Evolutionary conservation across 2,113 vertebrate genomes (phyloP).

Genomic region (Boulengerochromis microlepis): DNA sequence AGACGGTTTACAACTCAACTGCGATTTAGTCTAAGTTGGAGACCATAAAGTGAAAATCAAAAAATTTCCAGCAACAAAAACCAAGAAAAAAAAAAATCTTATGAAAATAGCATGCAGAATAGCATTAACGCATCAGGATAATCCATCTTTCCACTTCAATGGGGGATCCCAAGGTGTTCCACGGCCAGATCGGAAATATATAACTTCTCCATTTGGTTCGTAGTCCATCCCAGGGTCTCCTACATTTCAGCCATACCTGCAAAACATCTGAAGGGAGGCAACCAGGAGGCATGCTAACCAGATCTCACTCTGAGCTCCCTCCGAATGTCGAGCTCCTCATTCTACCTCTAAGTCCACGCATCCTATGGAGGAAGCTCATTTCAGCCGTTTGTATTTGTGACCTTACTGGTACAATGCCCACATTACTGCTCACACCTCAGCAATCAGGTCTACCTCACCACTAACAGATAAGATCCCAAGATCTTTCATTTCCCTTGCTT

Average conservation of each 20-base stretch:
- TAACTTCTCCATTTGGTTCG: accelerated
- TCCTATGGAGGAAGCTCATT: neutral
- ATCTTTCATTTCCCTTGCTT: neutral
- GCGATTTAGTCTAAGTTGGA: neutral
- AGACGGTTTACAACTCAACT: neutral
- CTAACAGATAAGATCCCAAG: neutral
- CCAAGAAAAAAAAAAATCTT: neutral
- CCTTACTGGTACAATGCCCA: neutral
- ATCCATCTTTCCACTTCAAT: neutral
- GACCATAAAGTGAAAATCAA: neutral
- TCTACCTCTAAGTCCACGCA: accelerated
- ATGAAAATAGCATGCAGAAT: neutral
- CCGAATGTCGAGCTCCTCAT: neutral
- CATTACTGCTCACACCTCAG: neutral
- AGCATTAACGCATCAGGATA: neutral
- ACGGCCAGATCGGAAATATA: accelerated
- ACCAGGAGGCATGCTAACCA: neutral
- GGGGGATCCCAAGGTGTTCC: neutral
- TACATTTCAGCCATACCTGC: neutral
- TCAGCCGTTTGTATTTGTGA: accelerated
- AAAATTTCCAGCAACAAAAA: neutral
- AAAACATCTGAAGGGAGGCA: neutral
- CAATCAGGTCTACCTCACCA: neutral
- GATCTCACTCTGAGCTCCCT: neutral
- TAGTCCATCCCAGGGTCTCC: neutral